These are phyloP conservation scores for Chymomyza amoena DNA, from an alignment of 2,888 invertebrate genomes.

Conservation along the genomic window DNA sequence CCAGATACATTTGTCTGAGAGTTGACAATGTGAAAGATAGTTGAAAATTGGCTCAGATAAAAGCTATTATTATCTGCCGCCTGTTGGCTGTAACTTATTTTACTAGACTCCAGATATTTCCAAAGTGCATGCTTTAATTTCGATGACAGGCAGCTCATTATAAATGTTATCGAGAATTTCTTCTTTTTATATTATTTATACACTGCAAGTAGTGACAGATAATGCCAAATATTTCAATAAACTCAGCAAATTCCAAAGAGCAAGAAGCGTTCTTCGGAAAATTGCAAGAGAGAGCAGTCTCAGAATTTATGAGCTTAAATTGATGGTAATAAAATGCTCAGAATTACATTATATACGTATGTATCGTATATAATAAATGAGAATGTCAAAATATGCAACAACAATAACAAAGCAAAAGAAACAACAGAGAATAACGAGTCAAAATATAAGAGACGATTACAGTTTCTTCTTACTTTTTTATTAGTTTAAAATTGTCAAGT, in stretches of 20 bases:
- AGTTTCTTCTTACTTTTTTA: slow-evolving; percentile 38
- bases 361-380: slow-evolving; percentile 11
- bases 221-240: slow-evolving; percentile 47
- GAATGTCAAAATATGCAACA: slow-evolving; percentile 33
- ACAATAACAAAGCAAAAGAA: slow-evolving; percentile 26
- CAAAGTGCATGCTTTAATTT: not conserved
- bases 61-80: not conserved
- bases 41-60: not conserved
- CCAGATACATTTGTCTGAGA: not conserved
- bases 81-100: not conserved
- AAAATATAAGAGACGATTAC: slow-evolving; percentile 34
- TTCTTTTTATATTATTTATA: not conserved
- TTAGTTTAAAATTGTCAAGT: slow-evolving; percentile 57
- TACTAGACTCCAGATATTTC: not conserved
- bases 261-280: not conserved
- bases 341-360: slow-evolving; percentile 5
- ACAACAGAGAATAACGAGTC: slow-evolving; percentile 25
- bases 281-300: not conserved
- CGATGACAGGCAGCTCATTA: not conserved
- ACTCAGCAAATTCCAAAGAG: slow-evolving; percentile 31
- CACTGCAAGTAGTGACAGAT: not conserved
- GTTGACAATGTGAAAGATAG: not conserved
- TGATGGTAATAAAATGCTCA: slow-evolving; percentile 30
- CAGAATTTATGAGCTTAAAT: slow-evolving; percentile 43
- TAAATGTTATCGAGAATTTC: not conserved